Base-by-base conservation (phyloP, 2,888 invertebrate species). In the Orchestes rusci region DNA sequence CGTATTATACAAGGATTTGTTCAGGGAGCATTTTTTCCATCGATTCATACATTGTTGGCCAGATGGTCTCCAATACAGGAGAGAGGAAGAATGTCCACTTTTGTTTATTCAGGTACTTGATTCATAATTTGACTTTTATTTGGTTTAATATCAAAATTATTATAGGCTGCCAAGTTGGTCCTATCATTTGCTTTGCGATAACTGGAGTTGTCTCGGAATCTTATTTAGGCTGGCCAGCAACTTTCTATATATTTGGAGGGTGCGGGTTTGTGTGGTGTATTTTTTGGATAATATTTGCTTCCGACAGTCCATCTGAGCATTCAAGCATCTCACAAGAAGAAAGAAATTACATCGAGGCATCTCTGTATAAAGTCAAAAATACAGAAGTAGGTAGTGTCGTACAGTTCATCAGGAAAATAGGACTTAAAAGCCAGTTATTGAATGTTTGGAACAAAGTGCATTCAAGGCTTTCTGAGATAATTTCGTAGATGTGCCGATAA, bases 1-100 rank as follows among this genome's bases (percentile, higher is more conserved):
- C 73, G 91, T 34, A 73, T 84, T 0, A 57, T 81, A 0, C 81
- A 83, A 64, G 90, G 91, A 1, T 68, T 89, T 2, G 72, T 76
- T 1, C 83, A 86, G 61, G 83, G 45, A 27, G 28, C 79, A 45
- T 72, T 84, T 12, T 80, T 78, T 59, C 85, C 86, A 0, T 73
- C 76, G 45, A 71, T 78, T 42, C 85, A 85, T 55, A 81, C 80
- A 3, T 27, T 48, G 35, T 18, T 36, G 27, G 48, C 44, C 2
- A 30, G 33, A 40, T 48, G 48, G 48, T 39, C 39, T 2, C 44
- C 48, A 3, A 29, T 17, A n/a, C 16, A 34, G 3, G 48, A 48
- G 38, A 28, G 48, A 36, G 36, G 39, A 4, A 17, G 34, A 23
- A 32, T 45, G 29, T 28, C 36, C 13, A 36, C 30, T 16, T 20